Evolutionary conservation across 2,888 invertebrate genomes (phyloP).

Genomic region (Amblyjoppa proteus): DNA sequence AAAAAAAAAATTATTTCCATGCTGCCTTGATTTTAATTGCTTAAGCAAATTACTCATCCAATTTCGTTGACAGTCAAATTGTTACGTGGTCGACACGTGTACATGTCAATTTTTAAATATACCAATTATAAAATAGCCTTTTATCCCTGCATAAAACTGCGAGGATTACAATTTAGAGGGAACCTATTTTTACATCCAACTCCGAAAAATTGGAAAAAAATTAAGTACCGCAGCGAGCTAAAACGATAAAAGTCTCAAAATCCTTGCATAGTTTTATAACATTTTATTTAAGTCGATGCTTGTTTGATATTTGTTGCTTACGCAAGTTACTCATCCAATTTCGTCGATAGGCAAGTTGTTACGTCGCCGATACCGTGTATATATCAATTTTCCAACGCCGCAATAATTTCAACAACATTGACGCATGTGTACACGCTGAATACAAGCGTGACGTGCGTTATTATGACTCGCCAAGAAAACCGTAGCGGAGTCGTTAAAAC

Average conservation of each 20-base stretch:
- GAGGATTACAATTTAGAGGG: too few species aligned
- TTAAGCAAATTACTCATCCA: not conserved
- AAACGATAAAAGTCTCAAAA: too few species aligned
- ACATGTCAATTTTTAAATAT: too few species aligned
- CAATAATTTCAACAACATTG: slow-evolving; percentile 38
- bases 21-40: not conserved
- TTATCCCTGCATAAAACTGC: too few species aligned
- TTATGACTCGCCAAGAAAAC: slow-evolving; percentile 55
- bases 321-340: not conserved
- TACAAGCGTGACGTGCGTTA: slow-evolving; percentile 52
- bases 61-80: not conserved
- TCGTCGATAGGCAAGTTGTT: not conserved
- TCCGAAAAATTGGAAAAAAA: too few species aligned
- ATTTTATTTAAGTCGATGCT: not conserved
- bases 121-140: not conserved
- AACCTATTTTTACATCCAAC: too few species aligned
- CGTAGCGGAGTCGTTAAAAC: slow-evolving; percentile 57
- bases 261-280: too few species aligned
- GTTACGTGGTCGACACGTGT: not conserved
- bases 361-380: not conserved
- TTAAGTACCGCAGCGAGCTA: too few species aligned
- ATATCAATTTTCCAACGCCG: slow-evolving; percentile 11
- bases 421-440: slow-evolving; percentile 22
- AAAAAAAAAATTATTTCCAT: not conserved
- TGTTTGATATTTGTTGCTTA: not conserved